Percentiles rank a stretch among this genome's conserved stretches.
Evolutionary conservation across 2,113 vertebrate genomes (phyloP).

Genomic region (Strigops habroptila): DNA sequence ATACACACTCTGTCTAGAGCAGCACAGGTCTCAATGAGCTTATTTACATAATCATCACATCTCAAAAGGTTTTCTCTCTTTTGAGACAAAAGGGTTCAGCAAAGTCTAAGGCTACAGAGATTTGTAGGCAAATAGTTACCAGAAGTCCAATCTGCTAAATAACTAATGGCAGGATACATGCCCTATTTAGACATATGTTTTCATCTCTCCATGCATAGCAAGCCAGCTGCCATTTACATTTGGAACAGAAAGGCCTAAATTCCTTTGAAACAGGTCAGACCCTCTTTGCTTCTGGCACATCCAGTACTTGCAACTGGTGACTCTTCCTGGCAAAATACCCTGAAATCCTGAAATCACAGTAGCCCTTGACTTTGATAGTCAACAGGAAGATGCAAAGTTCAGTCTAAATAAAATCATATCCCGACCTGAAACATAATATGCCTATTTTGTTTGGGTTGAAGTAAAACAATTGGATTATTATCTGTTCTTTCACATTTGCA

Average conservation of each 20-base stretch:
- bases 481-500: not conserved
- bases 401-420: not conserved
- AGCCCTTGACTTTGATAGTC: not conserved
- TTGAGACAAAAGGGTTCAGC: not conserved
- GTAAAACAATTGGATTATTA: not conserved
- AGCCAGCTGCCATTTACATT: not conserved
- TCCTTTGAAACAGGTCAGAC: not conserved
- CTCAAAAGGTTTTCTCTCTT: not conserved
- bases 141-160: not conserved
- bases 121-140: not conserved
- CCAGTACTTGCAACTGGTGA: not conserved
- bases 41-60: rapidly evolving
- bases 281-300: not conserved
- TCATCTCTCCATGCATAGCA: not conserved
- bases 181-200: constrained; percentile 33
- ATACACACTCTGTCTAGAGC: not conserved
- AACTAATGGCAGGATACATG: not conserved
- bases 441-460: not conserved
- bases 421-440: not conserved
- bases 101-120: not conserved
- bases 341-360: not conserved
- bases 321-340: not conserved
- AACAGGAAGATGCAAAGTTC: not conserved
- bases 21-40: not conserved
- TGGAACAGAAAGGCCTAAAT: constrained; percentile 9